Evolutionary conservation across 1,140 invertebrate genomes (phyloP).

Genomic region (Lasioglossum baleicum): DNA sequence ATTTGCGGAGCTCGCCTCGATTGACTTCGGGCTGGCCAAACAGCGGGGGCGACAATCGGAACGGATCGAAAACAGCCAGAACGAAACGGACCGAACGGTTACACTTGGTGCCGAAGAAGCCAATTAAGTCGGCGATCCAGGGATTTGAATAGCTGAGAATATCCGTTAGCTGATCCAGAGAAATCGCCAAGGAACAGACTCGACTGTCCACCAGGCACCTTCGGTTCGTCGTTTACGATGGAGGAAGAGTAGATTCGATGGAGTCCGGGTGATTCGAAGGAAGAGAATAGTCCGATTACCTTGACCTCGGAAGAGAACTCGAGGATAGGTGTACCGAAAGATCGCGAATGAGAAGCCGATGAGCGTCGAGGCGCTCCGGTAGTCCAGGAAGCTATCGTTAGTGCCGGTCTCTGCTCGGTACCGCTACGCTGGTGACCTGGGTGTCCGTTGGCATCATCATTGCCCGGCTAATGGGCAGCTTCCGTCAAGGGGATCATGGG

Average conservation of each 20-base stretch:
- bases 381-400: conserved; percentile 34
- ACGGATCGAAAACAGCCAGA: background rate
- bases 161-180: background rate
- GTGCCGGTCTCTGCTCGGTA: conserved; percentile 36
- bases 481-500: conserved; percentile 60
- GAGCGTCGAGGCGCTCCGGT: background rate
- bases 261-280: too few relatives aligned
- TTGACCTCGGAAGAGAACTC: background rate
- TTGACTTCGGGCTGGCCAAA: background rate
- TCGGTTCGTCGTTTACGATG: too few relatives aligned
- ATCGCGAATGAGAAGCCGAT: background rate
- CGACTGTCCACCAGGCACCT: too few relatives aligned
- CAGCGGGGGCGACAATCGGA: background rate
- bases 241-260: too few relatives aligned
- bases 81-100: background rate
- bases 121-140: background rate
- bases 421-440: conserved; percentile 49
- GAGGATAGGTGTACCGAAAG: background rate
- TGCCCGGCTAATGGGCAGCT: conserved; percentile 51
- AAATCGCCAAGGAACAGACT: too few relatives aligned
- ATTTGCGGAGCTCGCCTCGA: background rate
- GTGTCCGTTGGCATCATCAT: conserved; percentile 63
- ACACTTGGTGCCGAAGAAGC: background rate
- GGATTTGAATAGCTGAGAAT: background rate
- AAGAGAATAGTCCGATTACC: too few relatives aligned